Evolutionary conservation across 2,113 vertebrate genomes (phyloP).

Genomic region (Hippopotamus amphibius): DNA sequence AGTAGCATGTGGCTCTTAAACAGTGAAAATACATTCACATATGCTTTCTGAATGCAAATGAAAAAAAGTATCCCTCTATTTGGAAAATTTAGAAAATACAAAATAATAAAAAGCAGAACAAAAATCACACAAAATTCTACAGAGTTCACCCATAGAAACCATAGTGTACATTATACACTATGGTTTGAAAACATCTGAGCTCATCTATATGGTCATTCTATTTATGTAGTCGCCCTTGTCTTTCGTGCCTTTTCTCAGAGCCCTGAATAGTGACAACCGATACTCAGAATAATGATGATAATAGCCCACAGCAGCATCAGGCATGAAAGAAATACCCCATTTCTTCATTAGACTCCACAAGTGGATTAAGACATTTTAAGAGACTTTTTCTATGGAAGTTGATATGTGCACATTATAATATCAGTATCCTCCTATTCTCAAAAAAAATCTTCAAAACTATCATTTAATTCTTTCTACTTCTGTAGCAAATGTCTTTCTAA

Average conservation of each 20-base stretch:
- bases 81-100: background rate
- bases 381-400: slow-evolving; percentile 8
- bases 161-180: background rate
- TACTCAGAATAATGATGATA: background rate
- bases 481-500: background rate
- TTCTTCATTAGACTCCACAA: slow-evolving; percentile 43
- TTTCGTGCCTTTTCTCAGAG: background rate
- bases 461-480: background rate
- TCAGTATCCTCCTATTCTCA: background rate
- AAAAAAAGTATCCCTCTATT: background rate
- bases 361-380: slow-evolving; percentile 33
- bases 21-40: background rate
- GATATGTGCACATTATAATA: background rate
- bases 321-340: background rate
- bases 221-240: background rate
- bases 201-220: background rate
- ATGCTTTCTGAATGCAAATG: background rate
- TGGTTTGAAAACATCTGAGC: background rate
- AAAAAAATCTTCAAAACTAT: background rate
- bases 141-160: background rate
- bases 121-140: background rate
- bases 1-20: background rate
- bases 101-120: background rate
- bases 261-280: background rate
- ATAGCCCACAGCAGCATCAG: background rate